Base-by-base conservation (phyloP, 2,888 invertebrate genomes). In the Sarcophaga variegata region DNA sequence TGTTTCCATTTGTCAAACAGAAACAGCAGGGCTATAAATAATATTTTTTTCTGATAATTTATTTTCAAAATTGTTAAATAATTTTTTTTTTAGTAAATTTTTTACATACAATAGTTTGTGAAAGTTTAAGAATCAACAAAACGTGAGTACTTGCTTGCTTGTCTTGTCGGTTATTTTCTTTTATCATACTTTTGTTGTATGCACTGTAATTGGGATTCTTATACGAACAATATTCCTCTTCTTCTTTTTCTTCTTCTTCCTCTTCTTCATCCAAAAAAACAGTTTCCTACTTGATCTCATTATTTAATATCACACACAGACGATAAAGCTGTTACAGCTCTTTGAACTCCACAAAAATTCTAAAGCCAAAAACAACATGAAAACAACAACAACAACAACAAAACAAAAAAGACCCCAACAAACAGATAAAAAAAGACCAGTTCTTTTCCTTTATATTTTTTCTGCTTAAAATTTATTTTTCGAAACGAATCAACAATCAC, bases 231-330 rank as follows among this genome's bases (percentile, higher is more conserved):
- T 45, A 67, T 45, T 45, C 11, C 4, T 66, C 25, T 20, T 6
- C 14, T 37, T 77, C 67, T 62, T 14, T 22, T 45, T 17, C 11
- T 20, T 60, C 6, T 12, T 59, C 27, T 14, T 59, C n/a, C 49
- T n/a, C 12, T 63, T 45, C 37, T 37, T 37, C 37, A 27, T 25
- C 22, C 17, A 22, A 11, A 10, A 10, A 60, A 67, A 70, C 22
- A 63, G 69, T 69, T 81, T 67, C 75, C 67, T 81, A 81, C 75
- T 69, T 37, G 69, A 69, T 69, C 62, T 76, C 75, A 70, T 63
- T 81, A 45, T 70, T 75, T 75, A 69, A 62, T 17, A 67, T 77
- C 59, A 54, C 37, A 47, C 54, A 47, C 54, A 54, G 70, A 63
- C 47, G 14, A 62, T 37, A 37, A 37, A 81, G 20, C 20, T n/a